Percentiles rank a stretch among this genome's conserved stretches.
These are phyloP conservation scores for Falco punctatus DNA, from an alignment of 2,113 vertebrate species.

Conservation along the genomic window DNA sequence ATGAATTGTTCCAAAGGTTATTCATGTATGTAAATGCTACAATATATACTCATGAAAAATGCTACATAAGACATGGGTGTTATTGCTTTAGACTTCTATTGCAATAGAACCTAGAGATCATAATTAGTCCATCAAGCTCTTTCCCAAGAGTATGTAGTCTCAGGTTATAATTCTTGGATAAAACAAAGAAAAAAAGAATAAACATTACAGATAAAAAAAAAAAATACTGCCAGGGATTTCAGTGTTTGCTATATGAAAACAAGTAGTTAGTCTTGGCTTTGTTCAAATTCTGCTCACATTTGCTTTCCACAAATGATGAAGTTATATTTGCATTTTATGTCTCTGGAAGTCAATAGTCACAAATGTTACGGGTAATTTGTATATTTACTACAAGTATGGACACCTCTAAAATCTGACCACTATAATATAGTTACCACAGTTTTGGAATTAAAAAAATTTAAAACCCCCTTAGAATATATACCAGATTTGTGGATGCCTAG, in stretches of 20 bases:
- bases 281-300: neutral
- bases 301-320: neutral
- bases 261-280: neutral
- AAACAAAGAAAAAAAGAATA: neutral
- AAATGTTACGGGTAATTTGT: neutral
- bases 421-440: neutral
- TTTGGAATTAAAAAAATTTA: neutral
- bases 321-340: neutral
- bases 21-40: neutral
- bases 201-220: neutral
- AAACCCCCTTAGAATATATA: neutral
- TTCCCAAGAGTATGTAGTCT: neutral
- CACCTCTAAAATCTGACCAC: neutral
- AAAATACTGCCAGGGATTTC: neutral
- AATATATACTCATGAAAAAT: neutral
- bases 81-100: neutral
- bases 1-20: neutral
- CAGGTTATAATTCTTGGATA: neutral
- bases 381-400: neutral
- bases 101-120: neutral
- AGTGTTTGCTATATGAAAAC: neutral
- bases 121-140: neutral
- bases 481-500: neutral
- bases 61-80: neutral
- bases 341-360: neutral